Conservation (phyloP, 64 coral and sea anemone species). For the Actinia equina region DNA sequence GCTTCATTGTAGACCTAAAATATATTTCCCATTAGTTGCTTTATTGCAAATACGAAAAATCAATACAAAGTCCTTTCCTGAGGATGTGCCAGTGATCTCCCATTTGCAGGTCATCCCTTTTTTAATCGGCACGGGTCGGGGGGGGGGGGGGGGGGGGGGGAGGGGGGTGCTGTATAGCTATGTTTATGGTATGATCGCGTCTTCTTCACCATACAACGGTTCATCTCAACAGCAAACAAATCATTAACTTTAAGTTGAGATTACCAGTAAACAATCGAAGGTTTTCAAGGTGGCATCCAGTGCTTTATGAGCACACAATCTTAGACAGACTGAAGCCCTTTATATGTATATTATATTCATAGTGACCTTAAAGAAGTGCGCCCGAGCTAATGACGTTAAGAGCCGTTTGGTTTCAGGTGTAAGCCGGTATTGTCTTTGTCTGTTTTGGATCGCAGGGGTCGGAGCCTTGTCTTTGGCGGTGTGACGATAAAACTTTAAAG, state of each 20-base stretch:
- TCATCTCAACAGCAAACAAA: not conserved
- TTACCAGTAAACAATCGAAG: not conserved
- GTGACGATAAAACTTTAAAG: not conserved
- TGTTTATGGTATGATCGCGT: not conserved
- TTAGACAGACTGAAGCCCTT: not conserved
- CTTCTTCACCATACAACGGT: not conserved
- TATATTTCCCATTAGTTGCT: not conserved
- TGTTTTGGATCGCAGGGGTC: constrained; percentile 4
- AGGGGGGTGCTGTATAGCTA: not conserved
- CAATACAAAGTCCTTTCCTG: not conserved
- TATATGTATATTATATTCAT: not conserved
- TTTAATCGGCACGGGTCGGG: not conserved
- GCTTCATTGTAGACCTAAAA: not conserved
- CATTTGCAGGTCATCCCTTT: not conserved
- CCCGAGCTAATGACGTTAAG: not conserved
- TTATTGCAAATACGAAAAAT: not conserved
- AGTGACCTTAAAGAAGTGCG: not conserved
- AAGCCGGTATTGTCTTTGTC: not conserved
- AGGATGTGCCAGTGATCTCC: not conserved
- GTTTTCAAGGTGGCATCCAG: not conserved
- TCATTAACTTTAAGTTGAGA: not conserved
- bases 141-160: not conserved
- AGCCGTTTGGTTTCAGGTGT: not conserved
- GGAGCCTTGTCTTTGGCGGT: constrained; percentile 5
- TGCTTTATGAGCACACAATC: not conserved